Base-by-base conservation (phyloP, 2,113 vertebrate species). In the Myotis brandtii region DNA sequence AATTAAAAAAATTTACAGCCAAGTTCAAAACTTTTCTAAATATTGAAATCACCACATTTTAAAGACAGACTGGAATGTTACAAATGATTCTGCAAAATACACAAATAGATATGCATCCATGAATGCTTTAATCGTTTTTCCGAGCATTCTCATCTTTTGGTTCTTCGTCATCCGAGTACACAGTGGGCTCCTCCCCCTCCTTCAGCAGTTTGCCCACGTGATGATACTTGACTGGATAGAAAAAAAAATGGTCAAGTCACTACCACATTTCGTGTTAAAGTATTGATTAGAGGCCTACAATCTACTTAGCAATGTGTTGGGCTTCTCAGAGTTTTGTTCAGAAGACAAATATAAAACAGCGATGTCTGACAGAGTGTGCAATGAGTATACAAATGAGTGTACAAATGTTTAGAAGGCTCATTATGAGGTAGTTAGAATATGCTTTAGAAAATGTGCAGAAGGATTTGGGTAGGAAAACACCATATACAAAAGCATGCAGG, bases 151-250 rank as follows among this genome's bases (percentile, higher is more conserved):
- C 96, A 80, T 98, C 98, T 95, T 99, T 98, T 25, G 93, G 80
- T 59, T 98, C 98, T 83, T 99, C 99, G 14, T 99, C 99, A 52
- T 99, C 99, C 0, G 99, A 99, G 98, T 99, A 99, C 88, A 99
- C 99, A 0, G 98, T 99, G 3, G 99, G 99, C 52, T 99, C 99
- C 87, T 99, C 99, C 9, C 99, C 99, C 0, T 99, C 99, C 92
- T 99, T 99, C 98, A 99, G 98, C 79, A 99, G 99, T 92, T 99
- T 99, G 86, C 99, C 99, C 69, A 99, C 95, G 4, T 99, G 98
- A 98, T 99, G 99, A 30, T 99, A 99, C 96, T 99, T 99, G 97
- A 99, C 99, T 99, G 98, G 81, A 95, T 20, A 87, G 46, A 81
- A 48, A 83, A 82, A 85, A 93, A 93, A 83, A 18, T 48, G 62